Conservation (phyloP, 2,888 invertebrate species). For the Alentia gelatinosa region DNA sequence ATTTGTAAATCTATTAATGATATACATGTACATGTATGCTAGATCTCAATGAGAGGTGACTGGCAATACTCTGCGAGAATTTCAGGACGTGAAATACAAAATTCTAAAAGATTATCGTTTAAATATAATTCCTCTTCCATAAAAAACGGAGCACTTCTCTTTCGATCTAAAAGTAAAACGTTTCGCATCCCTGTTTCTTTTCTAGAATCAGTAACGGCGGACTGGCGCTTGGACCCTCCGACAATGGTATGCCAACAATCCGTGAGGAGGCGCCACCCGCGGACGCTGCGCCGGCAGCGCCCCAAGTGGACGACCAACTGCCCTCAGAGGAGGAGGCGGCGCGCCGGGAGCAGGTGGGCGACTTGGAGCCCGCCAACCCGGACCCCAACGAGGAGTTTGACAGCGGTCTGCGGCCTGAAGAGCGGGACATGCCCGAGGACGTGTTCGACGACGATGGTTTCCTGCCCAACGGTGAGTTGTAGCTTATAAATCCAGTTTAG, state of each 20-base stretch:
- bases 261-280: background rate
- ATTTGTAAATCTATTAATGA: no score
- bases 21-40: no score
- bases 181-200: no score
- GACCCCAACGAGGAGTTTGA: slow-evolving; percentile 17
- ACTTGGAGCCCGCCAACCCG: background rate
- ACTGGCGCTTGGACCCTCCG: slow-evolving; percentile 1
- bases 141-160: no score
- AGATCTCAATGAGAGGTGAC: no score
- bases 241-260: slow-evolving; percentile 19
- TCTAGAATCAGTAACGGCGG: slow-evolving; percentile 37
- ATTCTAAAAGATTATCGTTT: no score
- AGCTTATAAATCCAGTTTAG: no score
- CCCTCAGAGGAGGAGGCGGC: slow-evolving; percentile 54
- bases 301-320: slow-evolving; percentile 27
- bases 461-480: slow-evolving; percentile 7
- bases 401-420: background rate
- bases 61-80: no score
- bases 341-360: background rate
- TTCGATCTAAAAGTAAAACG: no score
- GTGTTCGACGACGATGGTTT: background rate
- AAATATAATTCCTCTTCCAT: no score
- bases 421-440: background rate
- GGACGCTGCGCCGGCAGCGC: background rate
- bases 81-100: no score